phyloP scores from a whole-genome alignment of 23 tunicate genomes.

The Halocynthia roretzi region DNA sequence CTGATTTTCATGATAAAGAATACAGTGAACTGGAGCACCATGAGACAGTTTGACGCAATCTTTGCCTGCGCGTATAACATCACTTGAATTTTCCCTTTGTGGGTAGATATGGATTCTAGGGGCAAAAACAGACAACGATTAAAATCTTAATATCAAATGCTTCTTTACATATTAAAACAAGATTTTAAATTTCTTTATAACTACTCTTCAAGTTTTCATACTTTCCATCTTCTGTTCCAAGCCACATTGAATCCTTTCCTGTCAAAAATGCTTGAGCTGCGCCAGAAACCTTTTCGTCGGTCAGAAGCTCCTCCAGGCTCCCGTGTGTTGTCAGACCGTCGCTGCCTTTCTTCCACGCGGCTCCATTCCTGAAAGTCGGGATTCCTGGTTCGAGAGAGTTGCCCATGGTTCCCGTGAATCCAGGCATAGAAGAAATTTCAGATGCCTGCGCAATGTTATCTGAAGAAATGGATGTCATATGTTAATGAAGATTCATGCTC shows the following conservation, averaged over 20 bases:
- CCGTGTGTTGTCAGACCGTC: slow-evolving; percentile 86
- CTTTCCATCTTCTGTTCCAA: slow-evolving; percentile 96
- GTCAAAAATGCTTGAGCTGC: background rate
- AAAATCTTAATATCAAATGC: background rate
- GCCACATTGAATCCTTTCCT: slow-evolving; percentile 73
- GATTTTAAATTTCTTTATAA: too few relatives aligned
- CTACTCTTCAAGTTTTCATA: slow-evolving; percentile 15
- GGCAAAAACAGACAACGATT: background rate
- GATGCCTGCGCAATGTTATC: background rate
- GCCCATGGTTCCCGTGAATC: too few relatives aligned
- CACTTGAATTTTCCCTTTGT: slow-evolving; percentile 24
- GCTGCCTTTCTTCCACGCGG: slow-evolving; percentile 65
- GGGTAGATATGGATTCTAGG: slow-evolving; percentile 62
- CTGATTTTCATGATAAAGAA: slow-evolving; percentile 73
- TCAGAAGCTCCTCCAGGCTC: slow-evolving; percentile 64
- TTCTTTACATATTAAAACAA: too few relatives aligned
- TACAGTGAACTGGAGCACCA: slow-evolving; percentile 70
- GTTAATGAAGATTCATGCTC: too few relatives aligned
- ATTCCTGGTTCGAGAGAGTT: too few relatives aligned
- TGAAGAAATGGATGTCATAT: background rate
- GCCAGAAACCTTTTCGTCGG: slow-evolving; percentile 16
- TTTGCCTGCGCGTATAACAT: slow-evolving; percentile 31
- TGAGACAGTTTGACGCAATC: slow-evolving; percentile 37
- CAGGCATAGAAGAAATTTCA: too few relatives aligned
- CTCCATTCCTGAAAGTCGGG: background rate